Conservation (phyloP, 2,888 invertebrate genomes). For the Ophioninae sp. region DNA sequence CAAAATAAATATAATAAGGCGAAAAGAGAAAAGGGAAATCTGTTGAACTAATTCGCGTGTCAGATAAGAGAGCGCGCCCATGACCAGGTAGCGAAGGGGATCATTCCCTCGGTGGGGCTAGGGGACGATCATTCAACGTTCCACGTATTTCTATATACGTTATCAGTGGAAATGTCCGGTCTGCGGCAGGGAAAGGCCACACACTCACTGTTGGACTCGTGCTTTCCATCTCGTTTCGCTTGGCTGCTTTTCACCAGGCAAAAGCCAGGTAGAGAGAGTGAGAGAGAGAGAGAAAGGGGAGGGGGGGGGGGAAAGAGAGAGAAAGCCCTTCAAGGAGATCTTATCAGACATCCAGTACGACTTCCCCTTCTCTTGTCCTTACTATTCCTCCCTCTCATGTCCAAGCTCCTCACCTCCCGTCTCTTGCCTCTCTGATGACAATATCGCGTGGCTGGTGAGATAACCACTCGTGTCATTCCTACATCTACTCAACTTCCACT, state of each 20-base stretch:
- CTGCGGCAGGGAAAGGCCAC: constrained; percentile 78
- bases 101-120: constrained; percentile 14
- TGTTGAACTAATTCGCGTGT: constrained; percentile 80
- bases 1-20: constrained; percentile 31
- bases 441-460: constrained; percentile 81
- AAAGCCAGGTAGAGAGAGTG: constrained; percentile 24
- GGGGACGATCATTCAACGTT: constrained; percentile 55
- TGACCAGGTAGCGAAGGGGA: constrained; percentile 28
- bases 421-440: constrained; percentile 78
- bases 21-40: constrained; percentile 71
- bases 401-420: constrained; percentile 58
- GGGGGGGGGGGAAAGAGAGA: background rate
- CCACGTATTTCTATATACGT: constrained; percentile 47
- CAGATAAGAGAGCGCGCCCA: constrained; percentile 73
- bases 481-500: constrained; percentile 77
- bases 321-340: constrained; percentile 62
- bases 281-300: background rate
- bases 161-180: constrained; percentile 69
- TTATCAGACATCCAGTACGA: constrained; percentile 60
- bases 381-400: constrained; percentile 31
- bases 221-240: constrained; percentile 56
- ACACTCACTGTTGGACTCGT: constrained; percentile 72
- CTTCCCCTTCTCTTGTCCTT: constrained; percentile 55
- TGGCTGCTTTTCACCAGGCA: constrained; percentile 43
- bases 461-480: constrained; percentile 81